These are phyloP conservation scores for Heteromormyrus szaboi DNA, from an alignment of 2,797 vertebrate genomes.

Conservation along the genomic window DNA sequence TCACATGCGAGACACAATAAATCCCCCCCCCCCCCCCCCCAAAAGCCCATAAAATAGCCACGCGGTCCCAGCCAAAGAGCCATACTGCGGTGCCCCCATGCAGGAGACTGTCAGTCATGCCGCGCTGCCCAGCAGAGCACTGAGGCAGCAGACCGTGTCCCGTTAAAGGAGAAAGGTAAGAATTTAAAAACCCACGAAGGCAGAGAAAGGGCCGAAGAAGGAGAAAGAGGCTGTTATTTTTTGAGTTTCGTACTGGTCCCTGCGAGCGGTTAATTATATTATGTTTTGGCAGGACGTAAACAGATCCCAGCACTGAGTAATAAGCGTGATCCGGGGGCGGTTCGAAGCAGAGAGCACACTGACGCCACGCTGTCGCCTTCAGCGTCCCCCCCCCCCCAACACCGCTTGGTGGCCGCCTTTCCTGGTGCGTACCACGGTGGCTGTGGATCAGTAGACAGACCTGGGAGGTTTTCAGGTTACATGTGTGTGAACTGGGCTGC, in stretches of 20 bases:
- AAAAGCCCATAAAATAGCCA: conserved; percentile 17
- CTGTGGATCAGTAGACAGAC: conserved; percentile 19
- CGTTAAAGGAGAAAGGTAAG: conserved; percentile 20
- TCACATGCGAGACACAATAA: conserved; percentile 9
- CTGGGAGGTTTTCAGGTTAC: neutral
- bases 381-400: neutral
- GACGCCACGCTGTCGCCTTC: conserved; percentile 2
- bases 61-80: neutral
- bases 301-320: conserved; percentile 31
- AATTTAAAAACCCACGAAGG: conserved; percentile 14
- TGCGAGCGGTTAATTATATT: conserved; percentile 41
- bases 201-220: conserved; percentile 34
- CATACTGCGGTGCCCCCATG: conserved; percentile 11
- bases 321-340: conserved; percentile 14
- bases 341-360: conserved; percentile 23
- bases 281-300: conserved; percentile 39
- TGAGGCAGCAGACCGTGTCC: conserved; percentile 8
- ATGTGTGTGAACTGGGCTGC: neutral
- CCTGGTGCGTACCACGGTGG: neutral
- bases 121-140: neutral
- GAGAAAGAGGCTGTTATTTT: conserved; percentile 31
- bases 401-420: neutral
- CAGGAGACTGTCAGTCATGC: conserved; percentile 20
- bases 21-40: neutral
- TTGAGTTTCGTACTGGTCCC: conserved; percentile 36